Conservation (phyloP, 2,797 vertebrate species). For the Hephaestus fuliginosus region DNA sequence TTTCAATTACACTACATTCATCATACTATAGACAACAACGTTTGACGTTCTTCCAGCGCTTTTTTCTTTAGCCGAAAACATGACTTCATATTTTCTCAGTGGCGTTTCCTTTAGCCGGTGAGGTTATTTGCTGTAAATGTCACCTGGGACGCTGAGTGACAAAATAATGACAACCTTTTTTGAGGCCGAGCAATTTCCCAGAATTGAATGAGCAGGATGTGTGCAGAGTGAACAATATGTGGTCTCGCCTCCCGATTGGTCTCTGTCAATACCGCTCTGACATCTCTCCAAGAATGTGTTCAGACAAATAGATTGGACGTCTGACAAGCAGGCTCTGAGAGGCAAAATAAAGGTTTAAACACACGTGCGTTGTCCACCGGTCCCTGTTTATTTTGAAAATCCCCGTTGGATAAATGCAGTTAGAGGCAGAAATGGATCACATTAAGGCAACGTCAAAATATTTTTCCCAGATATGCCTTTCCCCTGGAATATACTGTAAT, state of each 20-base stretch:
- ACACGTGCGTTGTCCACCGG: conserved; percentile 29
- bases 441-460: conserved; percentile 46
- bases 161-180: conserved; percentile 87
- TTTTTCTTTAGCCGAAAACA: conserved; percentile 44
- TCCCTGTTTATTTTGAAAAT: conserved; percentile 53
- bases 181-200: conserved; percentile 83
- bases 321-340: conserved; percentile 53
- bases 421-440: conserved; percentile 39
- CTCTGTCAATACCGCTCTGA: conserved; percentile 81
- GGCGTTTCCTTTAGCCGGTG: conserved; percentile 61
- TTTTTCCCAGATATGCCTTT: conserved; percentile 48
- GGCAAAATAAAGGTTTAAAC: conserved; percentile 70
- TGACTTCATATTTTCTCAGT: conserved; percentile 66
- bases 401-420: conserved; percentile 35
- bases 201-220: conserved; percentile 85
- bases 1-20: conserved; percentile 35
- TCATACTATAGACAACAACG: conserved; percentile 22
- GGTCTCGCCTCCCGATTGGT: conserved; percentile 80
- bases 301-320: conserved; percentile 78
- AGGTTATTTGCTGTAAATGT: conserved; percentile 87
- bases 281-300: conserved; percentile 76
- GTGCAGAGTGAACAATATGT: conserved; percentile 81
- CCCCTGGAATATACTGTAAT: conserved; percentile 48
- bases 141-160: conserved; percentile 84
- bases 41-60: conserved; percentile 30